phyloP scores from a whole-genome alignment of 2,113 vertebrate genomes.

The Halichoerus grypus region DNA sequence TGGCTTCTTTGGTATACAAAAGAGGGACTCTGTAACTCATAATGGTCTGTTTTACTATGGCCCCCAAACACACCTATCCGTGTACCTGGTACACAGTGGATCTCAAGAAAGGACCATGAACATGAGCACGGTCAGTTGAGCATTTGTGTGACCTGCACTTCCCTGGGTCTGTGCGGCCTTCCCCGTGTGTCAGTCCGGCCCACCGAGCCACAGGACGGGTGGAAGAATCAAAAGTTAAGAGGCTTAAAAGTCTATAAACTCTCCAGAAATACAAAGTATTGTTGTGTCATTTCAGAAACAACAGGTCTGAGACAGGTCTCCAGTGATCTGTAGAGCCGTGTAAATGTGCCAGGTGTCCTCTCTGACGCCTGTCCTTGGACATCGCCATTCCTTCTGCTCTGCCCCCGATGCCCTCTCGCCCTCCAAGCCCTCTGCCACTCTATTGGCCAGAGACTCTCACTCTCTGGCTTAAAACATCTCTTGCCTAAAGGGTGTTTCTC shows the following conservation, averaged over 20 bases:
- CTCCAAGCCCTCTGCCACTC: not conserved
- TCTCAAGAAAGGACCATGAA: too few species aligned
- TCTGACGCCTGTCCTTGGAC: rapidly evolving
- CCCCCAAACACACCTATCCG: rapidly evolving
- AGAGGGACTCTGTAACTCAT: rapidly evolving
- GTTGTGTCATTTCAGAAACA: not conserved
- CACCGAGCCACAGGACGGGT: not conserved
- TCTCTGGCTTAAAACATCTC: not conserved
- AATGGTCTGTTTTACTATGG: rapidly evolving
- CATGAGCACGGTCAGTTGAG: rapidly evolving
- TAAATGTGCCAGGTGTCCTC: rapidly evolving
- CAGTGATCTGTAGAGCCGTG: rapidly evolving
- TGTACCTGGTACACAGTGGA: rapidly evolving
- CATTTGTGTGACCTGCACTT: rapidly evolving
- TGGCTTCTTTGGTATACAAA: not conserved
- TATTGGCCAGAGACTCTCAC: not conserved
- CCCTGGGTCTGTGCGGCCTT: not conserved
- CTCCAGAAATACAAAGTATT: rapidly evolving
- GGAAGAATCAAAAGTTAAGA: rapidly evolving
- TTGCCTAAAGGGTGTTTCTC: not conserved
- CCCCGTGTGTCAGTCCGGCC: not conserved
- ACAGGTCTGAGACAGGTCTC: not conserved
- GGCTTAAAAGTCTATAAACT: not conserved
- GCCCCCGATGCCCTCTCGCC: rapidly evolving
- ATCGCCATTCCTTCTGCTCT: rapidly evolving